Evolutionary conservation across 2,888 invertebrate genomes (phyloP).

Genomic region (Euclidia mi): DNA sequence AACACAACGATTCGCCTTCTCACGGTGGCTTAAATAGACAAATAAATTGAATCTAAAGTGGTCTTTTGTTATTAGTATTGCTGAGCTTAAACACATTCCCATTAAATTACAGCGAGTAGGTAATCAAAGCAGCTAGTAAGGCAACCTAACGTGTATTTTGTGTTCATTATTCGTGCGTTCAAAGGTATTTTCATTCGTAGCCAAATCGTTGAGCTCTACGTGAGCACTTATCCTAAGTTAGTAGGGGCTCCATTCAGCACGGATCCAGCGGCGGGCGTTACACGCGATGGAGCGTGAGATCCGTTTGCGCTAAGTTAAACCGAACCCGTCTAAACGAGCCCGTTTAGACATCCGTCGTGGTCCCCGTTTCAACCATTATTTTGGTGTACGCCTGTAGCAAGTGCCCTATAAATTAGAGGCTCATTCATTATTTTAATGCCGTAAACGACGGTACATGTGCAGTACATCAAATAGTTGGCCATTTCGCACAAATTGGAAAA

Average conservation of each 20-base stretch:
- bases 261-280: conserved; percentile 59
- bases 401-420: conserved; percentile 33
- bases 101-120: conserved; percentile 20
- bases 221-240: conserved; percentile 85
- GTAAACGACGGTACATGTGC: conserved; percentile 15
- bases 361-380: conserved; percentile 43
- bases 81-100: no score
- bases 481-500: conserved; percentile 15
- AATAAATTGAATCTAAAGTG: conserved; percentile 5
- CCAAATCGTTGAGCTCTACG: conserved; percentile 74
- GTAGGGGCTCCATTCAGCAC: conserved; percentile 72
- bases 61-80: no score
- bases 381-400: conserved; percentile 32
- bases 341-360: conserved; percentile 60
- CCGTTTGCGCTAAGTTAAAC: conserved; percentile 73
- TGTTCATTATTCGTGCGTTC: conserved; percentile 67
- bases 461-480: conserved; percentile 13
- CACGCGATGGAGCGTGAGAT: conserved; percentile 76
- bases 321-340: conserved; percentile 67
- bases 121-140: conserved; percentile 28
- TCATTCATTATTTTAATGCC: conserved; percentile 34
- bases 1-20: neutral
- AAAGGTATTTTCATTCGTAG: conserved; percentile 71
- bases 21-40: neutral
- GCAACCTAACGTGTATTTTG: conserved; percentile 57